Base-by-base conservation (phyloP, 2,113 vertebrate species). In the Actinemys pallida region DNA sequence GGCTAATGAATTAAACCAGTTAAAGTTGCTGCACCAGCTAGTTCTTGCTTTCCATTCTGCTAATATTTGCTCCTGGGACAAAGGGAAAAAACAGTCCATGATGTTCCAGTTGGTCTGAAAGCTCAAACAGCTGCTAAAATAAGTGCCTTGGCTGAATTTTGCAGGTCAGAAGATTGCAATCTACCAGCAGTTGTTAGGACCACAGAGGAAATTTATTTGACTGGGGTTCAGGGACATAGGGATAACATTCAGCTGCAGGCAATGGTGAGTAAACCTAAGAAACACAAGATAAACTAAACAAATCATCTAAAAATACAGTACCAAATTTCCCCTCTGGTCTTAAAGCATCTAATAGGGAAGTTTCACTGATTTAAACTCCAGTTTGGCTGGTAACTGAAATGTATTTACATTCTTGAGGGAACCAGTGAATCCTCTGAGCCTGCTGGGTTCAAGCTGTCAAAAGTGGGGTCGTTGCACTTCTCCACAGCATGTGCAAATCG, bases 51-150 rank as follows among this genome's bases (percentile, higher is more conserved):
- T 92, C 89, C 90, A 72, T 81, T 85, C 91, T 81, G 90, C 56
- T 95, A 81, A 65, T 82, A 88, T 93, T 96, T 94, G 76, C 88
- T 84, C 84, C 91, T 93, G 94, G 93, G 96, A 96, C 90, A 90
- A 94, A 92, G 57, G 57, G 75, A 56, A 93, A 94, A 94, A 50
- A 82, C 83, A 94, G 90, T 89, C 91, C 95, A n/a, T 45, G 45
- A 89, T 62, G 92, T 97, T 97, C 97, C 96, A 95, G 94, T 83
- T 91, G 88, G 47, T 35, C 89, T 89, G 47, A 95, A 95, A 93
- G 88, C 94, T 95, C 92, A 95, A 97, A 95, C 96, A 97, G 96
- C 96, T 97, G 95, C 96, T 97, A 96, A 96, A 97, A 97, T 94
- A 91, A 96, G 88, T 93, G 89, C 85, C 88, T 93, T 97, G 95